Evolutionary conservation across 1,140 invertebrate genomes (phyloP).

Genomic region (Diploscapter pachys): DNA sequence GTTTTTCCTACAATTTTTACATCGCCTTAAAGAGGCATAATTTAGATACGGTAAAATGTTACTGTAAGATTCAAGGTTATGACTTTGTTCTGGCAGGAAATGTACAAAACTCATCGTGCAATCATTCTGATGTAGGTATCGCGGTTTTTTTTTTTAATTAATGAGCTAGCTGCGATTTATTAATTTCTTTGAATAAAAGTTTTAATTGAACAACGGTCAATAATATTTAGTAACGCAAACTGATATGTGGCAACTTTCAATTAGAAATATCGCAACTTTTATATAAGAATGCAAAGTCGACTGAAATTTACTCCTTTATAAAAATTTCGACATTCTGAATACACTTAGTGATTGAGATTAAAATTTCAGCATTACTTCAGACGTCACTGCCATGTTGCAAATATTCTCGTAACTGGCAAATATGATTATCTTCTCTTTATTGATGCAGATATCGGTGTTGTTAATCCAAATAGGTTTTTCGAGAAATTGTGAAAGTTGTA

Average conservation of each 20-base stretch:
- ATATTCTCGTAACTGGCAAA: slow-evolving; percentile 22
- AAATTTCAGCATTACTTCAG: slow-evolving; percentile 32
- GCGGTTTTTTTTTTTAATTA: no score
- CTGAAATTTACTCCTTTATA: slow-evolving; percentile 10
- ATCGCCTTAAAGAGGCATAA: no score
- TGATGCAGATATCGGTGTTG: slow-evolving; percentile 36
- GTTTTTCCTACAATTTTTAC: no score
- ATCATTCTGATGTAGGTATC: no score
- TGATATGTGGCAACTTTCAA: slow-evolving; percentile 25
- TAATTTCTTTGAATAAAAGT: no score
- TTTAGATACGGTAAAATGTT: slow-evolving; percentile 20
- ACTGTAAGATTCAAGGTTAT: slow-evolving; percentile 22
- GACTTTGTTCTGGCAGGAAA: no score
- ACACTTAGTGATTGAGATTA: not conserved
- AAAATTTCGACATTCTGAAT: slow-evolving; percentile 18
- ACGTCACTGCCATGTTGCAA: slow-evolving; percentile 33
- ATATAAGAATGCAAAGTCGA: no score
- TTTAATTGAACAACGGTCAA: no score
- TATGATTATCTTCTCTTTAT: slow-evolving; percentile 31
- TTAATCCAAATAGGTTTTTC: slow-evolving; percentile 28
- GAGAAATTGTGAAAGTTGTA: not conserved
- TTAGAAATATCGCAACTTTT: no score
- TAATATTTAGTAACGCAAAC: no score
- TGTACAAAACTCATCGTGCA: no score
- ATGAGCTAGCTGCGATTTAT: no score